Evolutionary conservation across 2,888 invertebrate species (phyloP).

Genomic region (Salticus scenicus): DNA sequence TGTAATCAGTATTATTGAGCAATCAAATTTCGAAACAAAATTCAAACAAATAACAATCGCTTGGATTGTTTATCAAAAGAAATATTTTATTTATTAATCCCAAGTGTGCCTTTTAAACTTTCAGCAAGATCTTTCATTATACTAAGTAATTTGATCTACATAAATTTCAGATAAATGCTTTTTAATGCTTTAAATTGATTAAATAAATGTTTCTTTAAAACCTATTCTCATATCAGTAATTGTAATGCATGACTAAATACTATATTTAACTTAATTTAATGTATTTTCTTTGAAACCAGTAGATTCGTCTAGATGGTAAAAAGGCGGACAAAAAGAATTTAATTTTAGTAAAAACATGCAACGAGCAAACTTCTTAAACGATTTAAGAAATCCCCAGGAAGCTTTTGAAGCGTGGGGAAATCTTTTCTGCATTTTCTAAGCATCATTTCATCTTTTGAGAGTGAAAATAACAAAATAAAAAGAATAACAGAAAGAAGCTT

Average conservation of each 20-base stretch:
- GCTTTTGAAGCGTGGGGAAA: conserved; percentile 34
- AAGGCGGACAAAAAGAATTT: conserved; percentile 19
- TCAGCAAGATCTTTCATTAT: no score
- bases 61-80: no score
- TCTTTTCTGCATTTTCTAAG: conserved; percentile 58
- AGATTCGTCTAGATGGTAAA: background rate
- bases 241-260: background rate
- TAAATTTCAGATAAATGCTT: background rate
- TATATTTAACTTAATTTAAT: background rate
- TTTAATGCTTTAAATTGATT: background rate
- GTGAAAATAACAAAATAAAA: conserved; percentile 19
- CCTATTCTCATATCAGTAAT: background rate
- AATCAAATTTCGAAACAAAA: no score
- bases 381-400: conserved; percentile 24
- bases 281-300: background rate
- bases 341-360: conserved; percentile 36
- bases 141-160: background rate
- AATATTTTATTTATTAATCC: no score
- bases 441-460: conserved; percentile 54
- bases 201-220: background rate
- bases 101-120: no score
- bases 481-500: background rate
- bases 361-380: background rate
- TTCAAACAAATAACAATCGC: no score
- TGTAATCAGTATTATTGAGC: no score